These are phyloP conservation scores for Gopherus evgoodei DNA, from an alignment of 2,113 vertebrate genomes.

Conservation along the genomic window DNA sequence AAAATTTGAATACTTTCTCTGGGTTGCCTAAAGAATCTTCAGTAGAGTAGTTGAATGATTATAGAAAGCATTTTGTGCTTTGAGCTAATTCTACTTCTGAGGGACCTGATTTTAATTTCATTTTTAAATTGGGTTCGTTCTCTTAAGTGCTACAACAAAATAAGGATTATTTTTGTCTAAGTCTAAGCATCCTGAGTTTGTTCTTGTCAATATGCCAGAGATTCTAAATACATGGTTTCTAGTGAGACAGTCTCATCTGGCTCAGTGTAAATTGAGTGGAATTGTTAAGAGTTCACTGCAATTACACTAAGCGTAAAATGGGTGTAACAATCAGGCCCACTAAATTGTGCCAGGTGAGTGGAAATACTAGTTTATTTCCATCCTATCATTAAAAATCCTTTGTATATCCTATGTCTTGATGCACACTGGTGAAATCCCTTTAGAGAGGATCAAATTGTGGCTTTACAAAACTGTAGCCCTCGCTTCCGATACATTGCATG, in stretches of 20 bases:
- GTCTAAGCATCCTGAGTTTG: background rate
- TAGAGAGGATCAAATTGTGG: too few relatives aligned
- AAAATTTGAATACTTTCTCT: slow-evolving; percentile 8
- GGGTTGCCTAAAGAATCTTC: slow-evolving; percentile 11
- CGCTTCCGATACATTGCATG: too few relatives aligned
- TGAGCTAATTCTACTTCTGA: slow-evolving; percentile 12
- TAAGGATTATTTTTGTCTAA: slow-evolving; percentile 46
- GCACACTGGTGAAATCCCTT: too few relatives aligned
- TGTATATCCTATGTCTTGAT: too few relatives aligned
- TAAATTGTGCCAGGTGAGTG: too few relatives aligned
- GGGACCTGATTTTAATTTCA: slow-evolving; percentile 48
- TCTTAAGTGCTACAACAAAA: slow-evolving; percentile 35
- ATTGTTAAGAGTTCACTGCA: background rate
- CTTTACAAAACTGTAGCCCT: too few relatives aligned
- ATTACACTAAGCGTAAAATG: too few relatives aligned
- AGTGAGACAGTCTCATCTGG: background rate
- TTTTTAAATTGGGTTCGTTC: slow-evolving; percentile 44
- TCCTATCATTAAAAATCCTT: too few relatives aligned
- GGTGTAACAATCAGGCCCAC: too few relatives aligned
- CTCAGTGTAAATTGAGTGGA: background rate
- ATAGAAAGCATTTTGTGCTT: slow-evolving; percentile 40
- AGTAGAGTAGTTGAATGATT: slow-evolving; percentile 17
- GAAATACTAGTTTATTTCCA: too few relatives aligned
- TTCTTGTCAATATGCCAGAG: slow-evolving; percentile 29
- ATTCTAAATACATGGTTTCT: slow-evolving; percentile 3